Percentiles rank a stretch among this genome's conserved stretches.
Evolutionary conservation across 1,140 invertebrate genomes (phyloP).

Genomic region (Pectinophora gossypiella): DNA sequence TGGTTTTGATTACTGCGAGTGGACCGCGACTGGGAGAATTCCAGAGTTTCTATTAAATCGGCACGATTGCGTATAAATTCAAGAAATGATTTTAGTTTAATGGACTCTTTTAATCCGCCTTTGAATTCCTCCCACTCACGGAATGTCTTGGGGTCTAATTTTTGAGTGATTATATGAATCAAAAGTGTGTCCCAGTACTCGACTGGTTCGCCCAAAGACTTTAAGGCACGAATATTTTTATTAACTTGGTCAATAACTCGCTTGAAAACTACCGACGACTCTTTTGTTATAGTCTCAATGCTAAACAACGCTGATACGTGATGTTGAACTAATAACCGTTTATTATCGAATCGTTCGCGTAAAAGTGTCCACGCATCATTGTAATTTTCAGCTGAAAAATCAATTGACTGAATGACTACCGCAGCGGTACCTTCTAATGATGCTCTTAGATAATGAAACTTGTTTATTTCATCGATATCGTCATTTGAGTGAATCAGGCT

Average conservation of each 20-base stretch:
- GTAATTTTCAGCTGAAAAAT: constrained; percentile 18
- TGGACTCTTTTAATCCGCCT: not conserved
- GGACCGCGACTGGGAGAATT: not conserved
- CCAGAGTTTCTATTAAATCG: constrained; percentile 3
- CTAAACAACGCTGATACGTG: not conserved
- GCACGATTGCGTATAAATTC: not conserved
- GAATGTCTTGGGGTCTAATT: not conserved
- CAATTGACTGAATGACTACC: constrained; percentile 13
- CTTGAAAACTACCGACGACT: not conserved
- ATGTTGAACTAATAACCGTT: not conserved
- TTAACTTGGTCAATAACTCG: not conserved
- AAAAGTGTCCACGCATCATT: constrained; percentile 15
- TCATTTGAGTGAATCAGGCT: not conserved
- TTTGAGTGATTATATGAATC: constrained; percentile 1
- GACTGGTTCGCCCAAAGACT: not conserved
- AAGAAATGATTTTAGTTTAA: not conserved
- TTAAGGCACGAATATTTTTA: not conserved
- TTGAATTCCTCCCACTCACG: constrained; percentile 2
- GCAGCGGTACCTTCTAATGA: constrained; percentile 12
- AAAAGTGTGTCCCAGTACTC: not conserved
- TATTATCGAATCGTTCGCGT: constrained; percentile 18
- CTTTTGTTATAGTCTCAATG: not conserved
- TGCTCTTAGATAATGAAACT: not conserved
- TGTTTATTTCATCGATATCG: not conserved
- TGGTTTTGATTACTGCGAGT: not conserved